Conservation (phyloP, 2,113 vertebrate species). For the Benitochromis conjunctus region DNA sequence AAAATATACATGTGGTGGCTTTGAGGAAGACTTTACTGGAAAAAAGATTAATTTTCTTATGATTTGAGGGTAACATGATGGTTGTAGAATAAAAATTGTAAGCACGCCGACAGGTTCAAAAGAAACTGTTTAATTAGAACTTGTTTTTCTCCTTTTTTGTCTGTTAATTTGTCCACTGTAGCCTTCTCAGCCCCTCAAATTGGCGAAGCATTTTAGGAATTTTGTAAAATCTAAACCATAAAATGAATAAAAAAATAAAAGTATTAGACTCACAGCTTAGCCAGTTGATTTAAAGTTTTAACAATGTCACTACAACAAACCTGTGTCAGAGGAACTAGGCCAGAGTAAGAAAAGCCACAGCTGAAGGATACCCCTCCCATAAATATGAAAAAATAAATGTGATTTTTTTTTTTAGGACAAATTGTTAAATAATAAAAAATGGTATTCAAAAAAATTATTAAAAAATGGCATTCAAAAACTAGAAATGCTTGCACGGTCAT, state of each 20-base stretch:
- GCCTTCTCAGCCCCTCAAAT: not conserved
- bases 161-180: not conserved
- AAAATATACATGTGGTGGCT: not conserved
- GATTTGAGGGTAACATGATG: not conserved
- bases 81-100: not conserved
- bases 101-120: not conserved
- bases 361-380: not conserved
- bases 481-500: not conserved
- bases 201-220: not conserved
- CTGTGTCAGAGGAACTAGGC: not conserved
- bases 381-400: not conserved
- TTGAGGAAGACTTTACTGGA: not conserved
- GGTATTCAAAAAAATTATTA: too few relatives aligned
- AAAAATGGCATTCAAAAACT: not conserved
- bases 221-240: not conserved
- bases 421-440: not conserved
- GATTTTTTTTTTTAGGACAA: not conserved
- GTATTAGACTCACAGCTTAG: not conserved
- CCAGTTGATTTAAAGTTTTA: not conserved
- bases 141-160: rapidly evolving
- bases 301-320: not conserved
- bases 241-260: not conserved
- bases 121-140: not conserved
- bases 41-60: not conserved
- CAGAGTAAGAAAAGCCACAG: not conserved